phyloP scores from a whole-genome alignment of 2,113 vertebrate species.

The Budorcas taxicolor region DNA sequence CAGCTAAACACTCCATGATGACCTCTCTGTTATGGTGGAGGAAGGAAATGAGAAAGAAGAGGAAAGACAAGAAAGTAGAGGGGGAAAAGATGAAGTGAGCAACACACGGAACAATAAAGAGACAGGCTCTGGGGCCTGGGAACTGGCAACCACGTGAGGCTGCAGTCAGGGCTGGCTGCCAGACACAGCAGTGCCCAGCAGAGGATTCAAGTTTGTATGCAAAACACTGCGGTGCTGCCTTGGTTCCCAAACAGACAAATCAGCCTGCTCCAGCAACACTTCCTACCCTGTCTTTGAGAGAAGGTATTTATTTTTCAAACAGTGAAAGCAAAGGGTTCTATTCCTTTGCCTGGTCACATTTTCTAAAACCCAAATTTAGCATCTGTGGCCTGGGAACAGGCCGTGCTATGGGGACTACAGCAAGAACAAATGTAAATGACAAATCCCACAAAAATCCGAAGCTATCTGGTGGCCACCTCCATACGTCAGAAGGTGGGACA shows the following conservation, averaged over 20 bases:
- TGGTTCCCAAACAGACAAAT: background rate
- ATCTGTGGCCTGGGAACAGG: background rate
- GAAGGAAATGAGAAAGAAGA: background rate
- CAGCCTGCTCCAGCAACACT: background rate
- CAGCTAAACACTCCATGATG: background rate
- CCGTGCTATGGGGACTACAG: background rate
- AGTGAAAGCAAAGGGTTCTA: background rate
- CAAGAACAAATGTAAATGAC: background rate
- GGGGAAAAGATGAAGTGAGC: background rate
- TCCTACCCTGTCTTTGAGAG: background rate
- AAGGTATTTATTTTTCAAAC: background rate
- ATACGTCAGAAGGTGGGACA: background rate
- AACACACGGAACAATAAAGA: background rate
- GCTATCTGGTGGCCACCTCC: background rate
- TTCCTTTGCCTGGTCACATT: background rate
- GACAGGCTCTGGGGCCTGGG: background rate
- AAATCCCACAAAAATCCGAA: background rate
- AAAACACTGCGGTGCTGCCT: background rate
- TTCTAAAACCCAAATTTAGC: background rate
- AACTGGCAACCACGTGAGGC: accelerated
- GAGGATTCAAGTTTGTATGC: background rate
- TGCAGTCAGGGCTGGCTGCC: background rate
- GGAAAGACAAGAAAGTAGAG: background rate
- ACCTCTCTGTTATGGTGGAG: background rate
- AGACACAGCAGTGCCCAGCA: background rate